phyloP scores from a whole-genome alignment of 2,888 invertebrate species.

The Zaprionus obscuricornis region DNA sequence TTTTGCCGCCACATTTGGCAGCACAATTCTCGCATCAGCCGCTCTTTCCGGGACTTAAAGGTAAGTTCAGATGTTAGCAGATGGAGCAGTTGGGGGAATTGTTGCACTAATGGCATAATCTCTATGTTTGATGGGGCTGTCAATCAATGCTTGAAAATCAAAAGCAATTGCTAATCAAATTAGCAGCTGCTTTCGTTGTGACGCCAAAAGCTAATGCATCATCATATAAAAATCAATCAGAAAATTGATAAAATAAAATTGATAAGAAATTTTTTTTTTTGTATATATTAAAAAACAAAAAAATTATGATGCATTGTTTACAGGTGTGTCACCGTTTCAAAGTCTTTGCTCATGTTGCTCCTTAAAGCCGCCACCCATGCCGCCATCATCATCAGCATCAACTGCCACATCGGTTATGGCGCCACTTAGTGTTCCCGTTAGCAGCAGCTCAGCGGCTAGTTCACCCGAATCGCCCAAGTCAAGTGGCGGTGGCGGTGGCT shows the following conservation, averaged over 20 bases:
- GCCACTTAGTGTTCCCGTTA: slow-evolving; percentile 73
- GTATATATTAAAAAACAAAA: not conserved
- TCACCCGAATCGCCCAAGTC: slow-evolving; percentile 81
- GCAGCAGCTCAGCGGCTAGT: slow-evolving; percentile 77
- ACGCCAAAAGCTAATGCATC: slow-evolving; percentile 28
- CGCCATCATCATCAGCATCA: slow-evolving; percentile 45
- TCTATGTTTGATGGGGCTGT: slow-evolving; percentile 64
- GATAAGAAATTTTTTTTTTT: not conserved
- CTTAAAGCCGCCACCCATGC: slow-evolving; percentile 85
- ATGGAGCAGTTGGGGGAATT: not conserved
- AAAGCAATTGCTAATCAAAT: slow-evolving; percentile 58
- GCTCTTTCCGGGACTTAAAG: slow-evolving; percentile 91
- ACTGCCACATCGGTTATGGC: slow-evolving; percentile 74
- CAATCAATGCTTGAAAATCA: slow-evolving; percentile 62
- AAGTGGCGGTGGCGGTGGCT: slow-evolving; percentile 33
- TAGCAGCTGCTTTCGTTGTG: slow-evolving; percentile 41
- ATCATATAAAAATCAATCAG: slow-evolving; percentile 23
- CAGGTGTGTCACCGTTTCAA: slow-evolving; percentile 87
- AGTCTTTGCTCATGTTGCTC: slow-evolving; percentile 92
- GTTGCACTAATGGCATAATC: slow-evolving; percentile 37
- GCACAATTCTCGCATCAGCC: slow-evolving; percentile 92
- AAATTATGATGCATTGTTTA: not conserved
- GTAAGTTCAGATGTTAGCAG: slow-evolving; percentile 84
- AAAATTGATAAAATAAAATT: slow-evolving; percentile 26
- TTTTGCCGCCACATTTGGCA: slow-evolving; percentile 92